Conservation (phyloP, 2,888 invertebrate species). For the Drosophila longiperda region DNA sequence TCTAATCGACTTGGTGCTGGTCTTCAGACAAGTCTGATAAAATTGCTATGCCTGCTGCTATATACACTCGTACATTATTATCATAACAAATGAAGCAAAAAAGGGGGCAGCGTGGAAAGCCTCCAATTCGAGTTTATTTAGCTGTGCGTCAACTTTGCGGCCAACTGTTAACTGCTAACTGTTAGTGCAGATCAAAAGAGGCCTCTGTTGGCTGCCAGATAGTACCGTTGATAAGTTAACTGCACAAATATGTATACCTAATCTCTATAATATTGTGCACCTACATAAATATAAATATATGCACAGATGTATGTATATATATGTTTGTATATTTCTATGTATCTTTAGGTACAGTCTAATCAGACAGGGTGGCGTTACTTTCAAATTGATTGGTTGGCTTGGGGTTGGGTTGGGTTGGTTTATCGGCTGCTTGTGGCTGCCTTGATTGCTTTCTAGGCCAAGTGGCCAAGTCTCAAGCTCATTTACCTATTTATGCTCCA, state of each 20-base stretch:
- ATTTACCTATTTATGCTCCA: slow-evolving; percentile 49
- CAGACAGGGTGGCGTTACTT: slow-evolving; percentile 70
- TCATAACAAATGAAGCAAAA: background rate
- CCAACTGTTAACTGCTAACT: slow-evolving; percentile 18
- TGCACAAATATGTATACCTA: slow-evolving; percentile 50
- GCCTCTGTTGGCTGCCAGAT: slow-evolving; percentile 70
- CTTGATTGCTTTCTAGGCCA: slow-evolving; percentile 80
- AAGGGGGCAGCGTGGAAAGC: slow-evolving; percentile 16
- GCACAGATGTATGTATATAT: background rate
- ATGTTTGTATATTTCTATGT: background rate
- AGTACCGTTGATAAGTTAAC: slow-evolving; percentile 63
- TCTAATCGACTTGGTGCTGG: slow-evolving; percentile 44
- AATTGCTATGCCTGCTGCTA: slow-evolving; percentile 12
- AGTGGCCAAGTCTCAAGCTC: slow-evolving; percentile 56
- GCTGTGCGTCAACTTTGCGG: slow-evolving; percentile 62
- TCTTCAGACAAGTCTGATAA: slow-evolving; percentile 55
- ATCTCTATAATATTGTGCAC: slow-evolving; percentile 6
- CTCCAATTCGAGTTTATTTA: slow-evolving; percentile 62
- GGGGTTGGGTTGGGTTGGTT: slow-evolving; percentile 10
- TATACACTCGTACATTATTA: background rate
- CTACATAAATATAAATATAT: background rate
- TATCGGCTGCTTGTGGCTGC: slow-evolving; percentile 22
- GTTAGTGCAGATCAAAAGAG: slow-evolving; percentile 59
- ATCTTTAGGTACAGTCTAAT: slow-evolving; percentile 66
- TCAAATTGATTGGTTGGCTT: slow-evolving; percentile 51